Conservation (phyloP, 2,797 vertebrate species). For the Oryzias sinensis region DNA sequence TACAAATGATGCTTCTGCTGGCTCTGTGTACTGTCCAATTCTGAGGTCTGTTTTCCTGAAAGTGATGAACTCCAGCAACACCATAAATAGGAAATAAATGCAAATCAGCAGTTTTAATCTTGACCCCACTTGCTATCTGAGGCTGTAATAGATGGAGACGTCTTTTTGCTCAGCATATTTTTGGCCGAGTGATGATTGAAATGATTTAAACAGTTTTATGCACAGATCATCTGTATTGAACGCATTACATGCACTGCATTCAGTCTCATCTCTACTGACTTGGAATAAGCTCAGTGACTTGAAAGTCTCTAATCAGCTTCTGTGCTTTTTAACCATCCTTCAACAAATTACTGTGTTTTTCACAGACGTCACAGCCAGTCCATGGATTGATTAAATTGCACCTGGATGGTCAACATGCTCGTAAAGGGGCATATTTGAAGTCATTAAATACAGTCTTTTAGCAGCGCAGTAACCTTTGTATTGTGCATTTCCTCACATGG, state of each 20-base stretch:
- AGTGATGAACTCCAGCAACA: conserved; percentile 6
- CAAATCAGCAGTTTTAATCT: no score
- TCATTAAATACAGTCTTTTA: conserved; percentile 9
- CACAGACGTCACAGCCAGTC: conserved; percentile 26
- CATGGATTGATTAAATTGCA: conserved; percentile 34
- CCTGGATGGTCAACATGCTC: neutral
- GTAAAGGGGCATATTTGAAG: conserved; percentile 18
- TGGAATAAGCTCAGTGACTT: neutral
- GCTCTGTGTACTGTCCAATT: conserved; percentile 5
- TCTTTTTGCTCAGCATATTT: no score
- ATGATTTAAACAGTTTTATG: no score
- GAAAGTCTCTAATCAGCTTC: conserved; percentile 11
- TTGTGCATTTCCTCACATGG: neutral
- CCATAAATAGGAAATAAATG: neutral
- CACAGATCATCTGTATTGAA: conserved; percentile 2
- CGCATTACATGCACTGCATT: neutral
- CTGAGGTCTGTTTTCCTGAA: conserved; percentile 13
- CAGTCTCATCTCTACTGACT: neutral
- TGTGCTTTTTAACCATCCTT: conserved; percentile 17
- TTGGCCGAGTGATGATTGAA: no score
- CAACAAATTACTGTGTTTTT: conserved; percentile 26
- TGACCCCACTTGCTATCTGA: no score
- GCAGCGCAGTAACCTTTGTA: neutral
- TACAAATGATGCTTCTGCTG: conserved; percentile 22
- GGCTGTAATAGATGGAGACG: no score